Conservation (phyloP, 2,797 vertebrate species). For the Pantherophis vulpinus region DNA sequence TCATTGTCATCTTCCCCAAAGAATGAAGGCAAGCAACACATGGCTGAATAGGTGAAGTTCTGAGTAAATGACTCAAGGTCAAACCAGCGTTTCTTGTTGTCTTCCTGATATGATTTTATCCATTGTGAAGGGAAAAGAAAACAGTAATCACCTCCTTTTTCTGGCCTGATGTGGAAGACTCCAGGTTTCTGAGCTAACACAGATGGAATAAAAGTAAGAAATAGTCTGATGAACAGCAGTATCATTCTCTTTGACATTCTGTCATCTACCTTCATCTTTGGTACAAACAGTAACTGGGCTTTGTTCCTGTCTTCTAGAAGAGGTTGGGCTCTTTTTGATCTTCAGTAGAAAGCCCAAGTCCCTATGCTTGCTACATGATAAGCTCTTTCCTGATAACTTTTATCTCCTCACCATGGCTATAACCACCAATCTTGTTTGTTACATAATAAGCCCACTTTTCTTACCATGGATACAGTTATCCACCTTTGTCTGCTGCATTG, state of each 20-base stretch:
- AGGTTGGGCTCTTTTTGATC: neutral
- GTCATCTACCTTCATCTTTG: neutral
- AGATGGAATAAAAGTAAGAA: conserved; percentile 6
- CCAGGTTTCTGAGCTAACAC: conserved; percentile 4
- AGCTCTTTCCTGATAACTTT: conserved; percentile 2
- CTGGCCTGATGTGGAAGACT: neutral
- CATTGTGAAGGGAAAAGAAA: conserved; percentile 15
- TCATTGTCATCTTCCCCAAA: neutral
- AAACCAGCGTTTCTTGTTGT: neutral
- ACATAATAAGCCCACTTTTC: neutral
- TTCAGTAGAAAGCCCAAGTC: neutral
- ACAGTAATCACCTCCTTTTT: conserved; percentile 17
- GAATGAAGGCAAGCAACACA: conserved; percentile 12
- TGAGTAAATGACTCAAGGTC: neutral
- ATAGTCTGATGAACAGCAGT: neutral
- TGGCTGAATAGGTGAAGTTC: conserved; percentile 10
- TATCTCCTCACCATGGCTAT: neutral
- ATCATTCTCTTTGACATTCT: neutral
- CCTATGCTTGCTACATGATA: conserved; percentile 24
- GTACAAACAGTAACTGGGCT: neutral
- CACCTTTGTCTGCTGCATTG: neutral
- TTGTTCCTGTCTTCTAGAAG: neutral
- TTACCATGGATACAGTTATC: neutral
- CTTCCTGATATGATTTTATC: neutral
- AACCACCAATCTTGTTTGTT: conserved; percentile 12